phyloP scores from a whole-genome alignment of 1,140 invertebrate genomes.

The Nephila pilipes region DNA sequence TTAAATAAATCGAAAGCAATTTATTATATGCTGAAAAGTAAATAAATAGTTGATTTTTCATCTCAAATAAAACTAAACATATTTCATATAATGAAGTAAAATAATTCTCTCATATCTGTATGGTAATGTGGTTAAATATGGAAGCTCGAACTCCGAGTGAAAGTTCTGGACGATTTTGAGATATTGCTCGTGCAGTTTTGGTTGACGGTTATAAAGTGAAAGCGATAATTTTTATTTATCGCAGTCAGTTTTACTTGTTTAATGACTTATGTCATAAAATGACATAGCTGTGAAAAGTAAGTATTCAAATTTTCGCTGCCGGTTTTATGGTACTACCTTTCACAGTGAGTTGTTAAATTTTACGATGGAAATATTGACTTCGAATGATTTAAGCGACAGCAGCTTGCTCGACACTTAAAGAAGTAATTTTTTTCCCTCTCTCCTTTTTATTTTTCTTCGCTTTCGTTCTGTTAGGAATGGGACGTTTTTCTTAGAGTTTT shows the following conservation, averaged over 20 bases:
- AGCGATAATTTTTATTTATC: conserved; percentile 55
- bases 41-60: neutral
- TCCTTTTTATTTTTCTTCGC: neutral
- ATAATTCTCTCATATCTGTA: too few relatives aligned
- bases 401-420: conserved; percentile 12
- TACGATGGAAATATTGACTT: conserved; percentile 51
- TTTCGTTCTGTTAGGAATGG: neutral
- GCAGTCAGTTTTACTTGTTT: conserved; percentile 43
- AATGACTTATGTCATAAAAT: conserved; percentile 59
- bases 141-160: neutral
- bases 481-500: neutral
- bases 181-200: neutral
- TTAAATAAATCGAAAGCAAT: too few relatives aligned
- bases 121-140: neutral
- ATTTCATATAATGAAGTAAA: neutral
- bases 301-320: conserved; percentile 50
- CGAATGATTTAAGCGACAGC: conserved; percentile 29
- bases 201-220: conserved; percentile 44
- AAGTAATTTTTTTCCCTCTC: neutral
- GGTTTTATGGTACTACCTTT: conserved; percentile 20
- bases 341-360: conserved; percentile 34
- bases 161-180: neutral
- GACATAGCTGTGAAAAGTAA: conserved; percentile 41
- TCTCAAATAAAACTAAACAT: neutral
- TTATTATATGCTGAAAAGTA: neutral